Percentiles rank a stretch among this genome's conserved stretches.
These are phyloP conservation scores for Sciurus niger DNA, from an alignment of 2,113 vertebrate species.

Conservation along the genomic window DNA sequence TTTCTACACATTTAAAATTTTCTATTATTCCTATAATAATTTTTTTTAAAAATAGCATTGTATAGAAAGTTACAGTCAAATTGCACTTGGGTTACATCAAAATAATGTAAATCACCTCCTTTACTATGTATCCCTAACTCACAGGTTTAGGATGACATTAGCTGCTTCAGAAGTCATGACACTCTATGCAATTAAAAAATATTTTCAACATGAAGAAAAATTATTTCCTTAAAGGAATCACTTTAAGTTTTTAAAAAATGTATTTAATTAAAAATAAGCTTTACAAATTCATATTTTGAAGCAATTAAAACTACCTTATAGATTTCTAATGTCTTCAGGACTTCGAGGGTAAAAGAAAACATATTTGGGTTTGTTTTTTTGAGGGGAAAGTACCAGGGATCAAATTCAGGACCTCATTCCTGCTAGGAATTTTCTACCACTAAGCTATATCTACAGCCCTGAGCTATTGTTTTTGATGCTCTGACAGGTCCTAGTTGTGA, in stretches of 20 bases:
- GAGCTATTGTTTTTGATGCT: neutral
- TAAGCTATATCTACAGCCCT: neutral
- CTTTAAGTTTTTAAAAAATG: neutral
- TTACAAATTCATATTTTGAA: neutral
- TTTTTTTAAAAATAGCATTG: neutral
- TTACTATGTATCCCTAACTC: neutral
- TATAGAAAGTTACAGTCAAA: neutral
- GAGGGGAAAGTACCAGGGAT: too few species aligned
- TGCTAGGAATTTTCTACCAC: too few species aligned
- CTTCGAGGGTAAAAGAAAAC: neutral
- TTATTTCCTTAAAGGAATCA: neutral
- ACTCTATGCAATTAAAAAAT: neutral
- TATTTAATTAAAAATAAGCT: slow-evolving; percentile 26
- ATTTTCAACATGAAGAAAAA: neutral
- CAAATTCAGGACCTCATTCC: too few species aligned
- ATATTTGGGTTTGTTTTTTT: too few species aligned
- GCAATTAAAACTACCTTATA: neutral
- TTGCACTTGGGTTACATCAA: neutral
- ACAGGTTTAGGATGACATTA: neutral
- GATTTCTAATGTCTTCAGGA: neutral
- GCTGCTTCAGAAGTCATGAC: neutral
- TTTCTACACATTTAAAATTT: slow-evolving; percentile 2
- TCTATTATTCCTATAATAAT: neutral
- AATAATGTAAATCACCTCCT: neutral
- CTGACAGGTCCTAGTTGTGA: slow-evolving; percentile 95